Evolutionary conservation across 2,113 vertebrate species (phyloP).

Genomic region (Ceyx melanurus): DNA sequence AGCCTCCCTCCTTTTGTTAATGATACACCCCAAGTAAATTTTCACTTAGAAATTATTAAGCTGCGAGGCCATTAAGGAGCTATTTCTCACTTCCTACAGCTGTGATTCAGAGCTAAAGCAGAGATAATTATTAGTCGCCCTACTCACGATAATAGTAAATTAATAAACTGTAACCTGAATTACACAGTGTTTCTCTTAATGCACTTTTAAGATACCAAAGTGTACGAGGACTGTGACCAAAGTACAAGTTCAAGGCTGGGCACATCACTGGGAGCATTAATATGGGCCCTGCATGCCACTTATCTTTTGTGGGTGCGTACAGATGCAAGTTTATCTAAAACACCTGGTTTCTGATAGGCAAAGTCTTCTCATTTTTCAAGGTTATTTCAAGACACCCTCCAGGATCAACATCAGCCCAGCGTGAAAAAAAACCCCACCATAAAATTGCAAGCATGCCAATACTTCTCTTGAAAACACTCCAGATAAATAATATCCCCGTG

Average conservation of each 20-base stretch:
- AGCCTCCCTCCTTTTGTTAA: slow-evolving; percentile 10
- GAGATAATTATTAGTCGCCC: not conserved
- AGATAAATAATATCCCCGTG: not conserved
- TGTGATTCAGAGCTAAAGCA: not conserved
- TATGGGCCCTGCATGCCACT: accelerated
- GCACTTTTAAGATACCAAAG: not conserved
- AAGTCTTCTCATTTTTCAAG: not conserved
- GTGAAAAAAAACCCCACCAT: not conserved
- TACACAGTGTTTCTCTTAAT: not conserved
- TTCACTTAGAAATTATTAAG: slow-evolving; percentile 30
- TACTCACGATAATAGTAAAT: not conserved
- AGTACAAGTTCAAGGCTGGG: not conserved
- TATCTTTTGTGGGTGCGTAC: not conserved
- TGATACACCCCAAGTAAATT: not conserved
- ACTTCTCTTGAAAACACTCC: not conserved
- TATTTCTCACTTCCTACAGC: slow-evolving; percentile 15
- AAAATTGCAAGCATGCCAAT: not conserved
- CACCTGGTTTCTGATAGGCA: not conserved
- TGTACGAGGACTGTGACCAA: not conserved
- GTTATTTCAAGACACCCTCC: not conserved
- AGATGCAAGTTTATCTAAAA: slow-evolving; percentile 15
- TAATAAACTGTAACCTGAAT: not conserved
- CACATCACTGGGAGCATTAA: not conserved
- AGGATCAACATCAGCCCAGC: not conserved
- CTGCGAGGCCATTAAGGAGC: not conserved